Conservation (phyloP, 2,113 vertebrate species). For the Ammospiza nelsoni region DNA sequence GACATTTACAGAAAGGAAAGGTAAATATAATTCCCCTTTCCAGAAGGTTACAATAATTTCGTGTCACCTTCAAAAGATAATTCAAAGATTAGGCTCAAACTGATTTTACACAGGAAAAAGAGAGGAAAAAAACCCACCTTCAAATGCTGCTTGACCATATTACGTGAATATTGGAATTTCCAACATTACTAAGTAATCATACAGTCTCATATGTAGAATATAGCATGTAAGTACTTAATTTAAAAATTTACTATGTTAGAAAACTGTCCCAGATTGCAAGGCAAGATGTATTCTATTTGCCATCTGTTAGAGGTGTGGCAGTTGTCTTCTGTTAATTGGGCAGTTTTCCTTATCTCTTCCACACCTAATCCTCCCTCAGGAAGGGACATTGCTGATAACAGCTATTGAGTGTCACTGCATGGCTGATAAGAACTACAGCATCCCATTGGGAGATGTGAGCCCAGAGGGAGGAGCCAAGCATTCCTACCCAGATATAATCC, state of each 20-base stretch:
- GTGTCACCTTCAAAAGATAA: neutral
- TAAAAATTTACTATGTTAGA: accelerated
- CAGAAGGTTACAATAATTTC: conserved; percentile 5
- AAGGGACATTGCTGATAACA: no score
- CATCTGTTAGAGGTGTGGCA: no score
- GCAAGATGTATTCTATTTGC: no score
- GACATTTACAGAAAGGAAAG: conserved; percentile 28
- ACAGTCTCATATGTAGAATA: neutral
- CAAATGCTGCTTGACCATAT: neutral
- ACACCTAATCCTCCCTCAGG: no score
- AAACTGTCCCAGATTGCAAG: neutral
- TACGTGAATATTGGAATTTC: neutral
- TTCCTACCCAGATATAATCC: no score
- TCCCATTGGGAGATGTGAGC: no score
- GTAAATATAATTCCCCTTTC: neutral
- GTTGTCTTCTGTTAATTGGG: no score
- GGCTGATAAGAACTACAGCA: no score
- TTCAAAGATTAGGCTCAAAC: neutral
- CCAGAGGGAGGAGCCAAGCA: no score
- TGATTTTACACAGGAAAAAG: neutral
- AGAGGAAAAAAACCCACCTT: neutral
- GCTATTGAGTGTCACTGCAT: no score
- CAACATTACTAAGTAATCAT: neutral
- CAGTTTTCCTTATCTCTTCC: no score
- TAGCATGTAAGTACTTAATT: neutral